Percentiles rank a stretch among this genome's conserved stretches.
These are phyloP conservation scores for Brachynemurus nebulosus DNA, from an alignment of 2,888 invertebrate species.

Conservation along the genomic window DNA sequence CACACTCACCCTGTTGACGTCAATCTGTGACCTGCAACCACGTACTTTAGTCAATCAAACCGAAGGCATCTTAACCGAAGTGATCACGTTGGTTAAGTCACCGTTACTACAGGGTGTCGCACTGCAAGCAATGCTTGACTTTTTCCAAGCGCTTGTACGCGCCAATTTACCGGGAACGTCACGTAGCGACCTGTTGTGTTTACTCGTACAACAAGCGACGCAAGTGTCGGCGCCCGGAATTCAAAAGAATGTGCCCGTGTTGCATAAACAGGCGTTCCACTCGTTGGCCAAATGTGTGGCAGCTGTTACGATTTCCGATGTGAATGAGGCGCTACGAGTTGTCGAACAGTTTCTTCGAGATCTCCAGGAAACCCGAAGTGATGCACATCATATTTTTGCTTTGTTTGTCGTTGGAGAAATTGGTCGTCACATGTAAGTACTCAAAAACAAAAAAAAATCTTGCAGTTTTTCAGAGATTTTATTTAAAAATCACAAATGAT, in stretches of 20 bases:
- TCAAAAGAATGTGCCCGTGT: constrained; percentile 9
- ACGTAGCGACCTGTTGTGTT: constrained; percentile 65
- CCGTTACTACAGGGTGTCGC: constrained; percentile 89
- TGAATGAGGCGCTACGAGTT: constrained; percentile 50
- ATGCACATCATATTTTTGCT: constrained; percentile 83
- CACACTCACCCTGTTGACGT: constrained; percentile 68
- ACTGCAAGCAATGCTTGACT: constrained; percentile 76
- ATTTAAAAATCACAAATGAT: too few relatives aligned
- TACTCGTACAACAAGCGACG: constrained; percentile 33
- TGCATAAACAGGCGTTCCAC: constrained; percentile 71
- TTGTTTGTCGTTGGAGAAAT: constrained; percentile 94
- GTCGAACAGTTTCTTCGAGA: constrained; percentile 56
- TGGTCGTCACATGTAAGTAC: constrained; percentile 74
- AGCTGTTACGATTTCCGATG: constrained; percentile 73
- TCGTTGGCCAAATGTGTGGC: constrained; percentile 95
- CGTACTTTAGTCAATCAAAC: constrained; percentile 60
- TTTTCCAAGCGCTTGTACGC: constrained; percentile 81
- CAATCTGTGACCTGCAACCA: constrained; percentile 66
- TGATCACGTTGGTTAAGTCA: constrained; percentile 75
- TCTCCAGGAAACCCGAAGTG: constrained; percentile 52
- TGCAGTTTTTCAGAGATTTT: too few relatives aligned
- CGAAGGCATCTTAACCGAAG: constrained; percentile 67
- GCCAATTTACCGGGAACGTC: constrained; percentile 67
- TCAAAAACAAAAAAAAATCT: not conserved
- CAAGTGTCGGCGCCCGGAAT: constrained; percentile 17